Percentiles rank a stretch among this genome's conserved stretches.
Evolutionary conservation across 2,113 vertebrate genomes (phyloP).

Genomic region (Sylvilagus bachmani): DNA sequence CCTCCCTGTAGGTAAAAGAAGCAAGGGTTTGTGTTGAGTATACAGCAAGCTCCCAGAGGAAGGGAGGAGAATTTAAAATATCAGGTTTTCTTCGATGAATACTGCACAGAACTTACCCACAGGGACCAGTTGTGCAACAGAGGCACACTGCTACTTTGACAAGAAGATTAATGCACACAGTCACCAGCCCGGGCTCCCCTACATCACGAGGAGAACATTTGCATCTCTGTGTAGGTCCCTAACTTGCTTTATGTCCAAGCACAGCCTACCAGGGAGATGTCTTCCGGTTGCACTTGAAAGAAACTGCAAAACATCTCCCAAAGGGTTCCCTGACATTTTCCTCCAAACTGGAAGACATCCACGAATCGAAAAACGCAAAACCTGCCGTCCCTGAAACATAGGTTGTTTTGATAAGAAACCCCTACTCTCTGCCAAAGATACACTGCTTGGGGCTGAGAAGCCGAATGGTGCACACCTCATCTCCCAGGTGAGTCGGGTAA

Average conservation of each 20-base stretch:
- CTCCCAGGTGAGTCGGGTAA: conserved; percentile 9
- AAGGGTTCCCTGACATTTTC: conserved; percentile 48
- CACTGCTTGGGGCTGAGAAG: conserved; percentile 25
- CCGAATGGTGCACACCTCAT: background rate
- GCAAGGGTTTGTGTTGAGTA: conserved; percentile 57
- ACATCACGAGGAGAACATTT: conserved; percentile 40
- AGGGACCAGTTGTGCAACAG: conserved; percentile 68
- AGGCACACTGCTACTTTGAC: conserved; percentile 61
- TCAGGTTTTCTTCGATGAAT: conserved; percentile 78
- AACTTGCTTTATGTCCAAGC: background rate
- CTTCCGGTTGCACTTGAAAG: conserved; percentile 57
- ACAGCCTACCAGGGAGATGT: background rate
- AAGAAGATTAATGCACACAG: conserved; percentile 74
- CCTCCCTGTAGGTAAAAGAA: conserved; percentile 68
- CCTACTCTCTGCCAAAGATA: conserved; percentile 8
- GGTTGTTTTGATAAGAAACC: conserved; percentile 13
- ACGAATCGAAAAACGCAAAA: conserved; percentile 61
- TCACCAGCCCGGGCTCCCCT: conserved; percentile 14
- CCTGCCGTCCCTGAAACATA: conserved; percentile 48
- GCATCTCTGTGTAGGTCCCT: conserved; percentile 26
- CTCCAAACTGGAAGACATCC: conserved; percentile 35
- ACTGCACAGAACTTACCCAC: conserved; percentile 71
- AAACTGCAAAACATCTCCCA: conserved; percentile 49
- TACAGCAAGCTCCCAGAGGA: conserved; percentile 68
- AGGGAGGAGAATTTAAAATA: conserved; percentile 83